Evolutionary conservation across 2,797 vertebrate genomes (phyloP), one percentile per base, ranked within the genome.

Genomic region (Onychomys leucogaster): DNA sequence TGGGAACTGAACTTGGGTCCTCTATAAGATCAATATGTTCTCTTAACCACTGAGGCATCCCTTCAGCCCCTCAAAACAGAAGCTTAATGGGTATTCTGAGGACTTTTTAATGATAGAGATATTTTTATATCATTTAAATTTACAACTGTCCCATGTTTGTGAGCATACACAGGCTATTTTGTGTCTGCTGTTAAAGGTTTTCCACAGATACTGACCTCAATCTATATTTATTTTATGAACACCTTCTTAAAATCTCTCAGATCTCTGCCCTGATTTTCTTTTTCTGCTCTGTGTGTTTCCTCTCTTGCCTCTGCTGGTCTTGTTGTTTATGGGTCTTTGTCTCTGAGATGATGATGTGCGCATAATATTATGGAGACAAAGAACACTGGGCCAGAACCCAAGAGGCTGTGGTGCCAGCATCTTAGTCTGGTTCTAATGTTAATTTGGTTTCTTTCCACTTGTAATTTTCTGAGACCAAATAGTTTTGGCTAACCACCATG

Each of bases 71-170:
- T 55, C 32, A n/a, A 43, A 93, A 69, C 81, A 63, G 95, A 82
- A 59, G 9, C 61, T 46, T 65, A 27, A 43, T 37, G 32, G 73
- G 32, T 91, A 82, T 25, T 73, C 14, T 75, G 94, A 93, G 80
- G 23, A 93, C 67, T 93, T 95, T 61, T 89, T 81, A 73, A 88
- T 78, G 93, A 57, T 21, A 89, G 46, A 82, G 27, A 46, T 82
- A 85, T 94, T 85, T 95, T 90, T 76, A 46, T 65, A 63, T 34
- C 75, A 29, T 90, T 88, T 49, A 83, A 29, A 61, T 96, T 91
- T 75, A 61, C 69, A 94, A 49, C 57, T 55, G 11, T 65, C 65
- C 10, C 21, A 0, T 49, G 2, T 5, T 59, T 95, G 25, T 84
- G n/a, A 91, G 2, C 52, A 27, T 69, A 29, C 25, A 55, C 1